These are phyloP conservation scores for Drosophila punjabiensis DNA, from an alignment of 1,140 invertebrate genomes.

Conservation along the genomic window DNA sequence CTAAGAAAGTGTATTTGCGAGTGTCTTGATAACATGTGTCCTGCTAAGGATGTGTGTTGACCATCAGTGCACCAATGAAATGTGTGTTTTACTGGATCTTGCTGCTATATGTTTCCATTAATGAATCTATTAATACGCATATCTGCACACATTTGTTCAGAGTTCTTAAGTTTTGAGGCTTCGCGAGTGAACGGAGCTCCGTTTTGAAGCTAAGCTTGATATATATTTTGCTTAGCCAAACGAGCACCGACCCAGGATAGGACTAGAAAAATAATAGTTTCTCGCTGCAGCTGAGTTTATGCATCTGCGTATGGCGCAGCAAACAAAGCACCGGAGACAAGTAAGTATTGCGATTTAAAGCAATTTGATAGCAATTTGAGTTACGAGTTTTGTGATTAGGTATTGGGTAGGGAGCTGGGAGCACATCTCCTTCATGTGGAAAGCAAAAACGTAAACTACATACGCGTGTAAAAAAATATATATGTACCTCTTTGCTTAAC, in stretches of 20 bases:
- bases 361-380: constrained; percentile 44
- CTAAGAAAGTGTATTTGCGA: constrained; percentile 28
- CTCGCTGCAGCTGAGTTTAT: constrained; percentile 24
- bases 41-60: constrained; percentile 24
- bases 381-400: constrained; percentile 40
- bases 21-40: constrained; percentile 62
- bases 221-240: constrained; percentile 65
- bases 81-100: constrained; percentile 32
- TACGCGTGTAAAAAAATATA: constrained; percentile 73
- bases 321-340: constrained; percentile 51
- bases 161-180: constrained; percentile 14
- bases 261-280: constrained; percentile 68
- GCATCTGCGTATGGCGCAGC: constrained; percentile 36
- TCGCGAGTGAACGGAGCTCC: constrained; percentile 37
- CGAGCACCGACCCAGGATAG: constrained; percentile 50
- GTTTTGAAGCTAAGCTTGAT: constrained; percentile 67
- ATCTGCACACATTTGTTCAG: constrained; percentile 37
- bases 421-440: constrained; percentile 18
- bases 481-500: constrained; percentile 57
- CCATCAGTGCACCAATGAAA: constrained; percentile 39
- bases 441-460: constrained; percentile 67
- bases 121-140: constrained; percentile 33
- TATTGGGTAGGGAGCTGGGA: constrained; percentile 10
- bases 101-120: constrained; percentile 8
- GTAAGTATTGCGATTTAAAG: constrained; percentile 25